These are phyloP conservation scores for Erebia palarica DNA, from an alignment of 2,888 invertebrate species.

Conservation along the genomic window DNA sequence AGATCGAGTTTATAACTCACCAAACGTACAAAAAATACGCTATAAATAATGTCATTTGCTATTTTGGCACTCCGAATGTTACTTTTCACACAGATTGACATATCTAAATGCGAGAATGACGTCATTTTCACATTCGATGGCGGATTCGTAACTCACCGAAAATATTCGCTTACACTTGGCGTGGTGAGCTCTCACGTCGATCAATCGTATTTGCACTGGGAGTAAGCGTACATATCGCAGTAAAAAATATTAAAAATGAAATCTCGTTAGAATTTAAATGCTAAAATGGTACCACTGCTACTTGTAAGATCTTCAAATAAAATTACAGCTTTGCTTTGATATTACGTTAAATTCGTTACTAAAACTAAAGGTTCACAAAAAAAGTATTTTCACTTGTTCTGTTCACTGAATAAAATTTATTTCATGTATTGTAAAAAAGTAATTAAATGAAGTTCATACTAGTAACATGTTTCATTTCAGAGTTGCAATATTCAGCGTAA, in stretches of 20 bases:
- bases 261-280: conserved; percentile 12
- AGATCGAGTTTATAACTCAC: too few relatives aligned
- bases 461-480: conserved; percentile 4
- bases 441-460: not conserved
- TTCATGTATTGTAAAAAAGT: not conserved
- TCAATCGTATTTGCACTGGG: too few relatives aligned
- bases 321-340: not conserved
- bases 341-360: not conserved
- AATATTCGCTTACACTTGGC: too few relatives aligned
- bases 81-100: too few relatives aligned
- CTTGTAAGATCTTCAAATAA: conserved; percentile 1
- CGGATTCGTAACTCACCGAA: too few relatives aligned
- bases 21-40: too few relatives aligned
- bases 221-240: too few relatives aligned
- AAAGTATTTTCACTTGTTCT: not conserved
- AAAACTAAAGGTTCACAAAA: not conserved
- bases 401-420: not conserved
- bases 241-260: conserved; percentile 17
- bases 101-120: too few relatives aligned
- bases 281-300: conserved; percentile 2
- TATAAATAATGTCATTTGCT: too few relatives aligned
- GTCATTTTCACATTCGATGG: too few relatives aligned
- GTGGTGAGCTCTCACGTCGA: too few relatives aligned
- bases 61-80: too few relatives aligned
- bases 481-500: not conserved